Evolutionary conservation across 2,797 vertebrate genomes (phyloP).

Genomic region (Pampus argenteus): DNA sequence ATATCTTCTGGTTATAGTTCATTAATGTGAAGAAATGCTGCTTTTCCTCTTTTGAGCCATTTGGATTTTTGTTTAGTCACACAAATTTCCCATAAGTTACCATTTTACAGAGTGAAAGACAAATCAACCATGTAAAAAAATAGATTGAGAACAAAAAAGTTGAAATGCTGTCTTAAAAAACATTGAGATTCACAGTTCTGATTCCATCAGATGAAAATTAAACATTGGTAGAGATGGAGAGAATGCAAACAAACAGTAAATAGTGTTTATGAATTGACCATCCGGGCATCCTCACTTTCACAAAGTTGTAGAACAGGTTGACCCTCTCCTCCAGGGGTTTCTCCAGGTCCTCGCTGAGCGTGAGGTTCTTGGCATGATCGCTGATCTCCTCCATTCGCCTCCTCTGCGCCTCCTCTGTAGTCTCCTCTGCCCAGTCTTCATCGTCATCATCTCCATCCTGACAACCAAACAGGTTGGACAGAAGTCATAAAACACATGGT

Average conservation of each 20-base stretch:
- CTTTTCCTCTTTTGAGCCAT: not conserved
- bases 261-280: no score
- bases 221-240: not conserved
- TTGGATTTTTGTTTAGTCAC: no score
- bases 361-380: slow-evolving; percentile 96
- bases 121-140: no score
- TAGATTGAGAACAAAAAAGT: no score
- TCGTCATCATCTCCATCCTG: slow-evolving; percentile 92
- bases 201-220: not conserved
- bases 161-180: not conserved
- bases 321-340: slow-evolving; percentile 95
- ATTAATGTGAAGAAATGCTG: no score
- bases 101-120: not conserved
- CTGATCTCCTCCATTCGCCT: slow-evolving; percentile 99
- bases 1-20: no score
- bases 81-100: no score
- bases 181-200: not conserved
- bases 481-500: not conserved
- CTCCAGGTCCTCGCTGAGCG: slow-evolving; percentile 96
- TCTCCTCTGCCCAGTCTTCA: slow-evolving; percentile 99
- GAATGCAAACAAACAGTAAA: not conserved
- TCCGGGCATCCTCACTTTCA: slow-evolving; percentile 86
- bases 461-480: not conserved
- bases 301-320: slow-evolving; percentile 97
- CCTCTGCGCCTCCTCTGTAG: slow-evolving; percentile 96